Conservation (phyloP, 2,113 vertebrate genomes). For the Rhadina sibilatrix region DNA sequence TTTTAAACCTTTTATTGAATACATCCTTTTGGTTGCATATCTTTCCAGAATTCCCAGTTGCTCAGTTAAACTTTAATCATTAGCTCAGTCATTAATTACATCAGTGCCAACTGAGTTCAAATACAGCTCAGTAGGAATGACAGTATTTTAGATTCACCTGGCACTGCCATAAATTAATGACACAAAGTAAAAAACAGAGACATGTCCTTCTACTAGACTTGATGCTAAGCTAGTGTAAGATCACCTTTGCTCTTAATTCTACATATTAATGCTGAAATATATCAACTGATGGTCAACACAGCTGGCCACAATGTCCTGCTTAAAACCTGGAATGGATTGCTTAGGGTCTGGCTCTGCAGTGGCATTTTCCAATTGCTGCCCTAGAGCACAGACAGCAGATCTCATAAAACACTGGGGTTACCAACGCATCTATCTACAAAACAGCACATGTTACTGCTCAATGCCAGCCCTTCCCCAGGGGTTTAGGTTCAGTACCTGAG, state of each 20-base stretch:
- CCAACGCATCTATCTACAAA: background rate
- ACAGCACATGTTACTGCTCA: rapidly evolving
- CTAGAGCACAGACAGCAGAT: background rate
- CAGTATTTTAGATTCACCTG: background rate
- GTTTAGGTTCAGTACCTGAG: conserved; percentile 28
- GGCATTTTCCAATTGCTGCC: background rate
- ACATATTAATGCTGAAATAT: background rate
- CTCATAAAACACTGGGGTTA: background rate
- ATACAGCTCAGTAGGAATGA: background rate
- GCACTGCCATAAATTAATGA: background rate
- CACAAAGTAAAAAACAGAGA: background rate
- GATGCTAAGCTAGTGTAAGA: background rate
- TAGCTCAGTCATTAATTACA: background rate
- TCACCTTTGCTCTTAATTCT: background rate
- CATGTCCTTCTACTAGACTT: background rate
- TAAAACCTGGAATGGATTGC: background rate
- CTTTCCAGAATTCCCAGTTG: background rate
- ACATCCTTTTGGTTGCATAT: background rate
- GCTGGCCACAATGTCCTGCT: background rate
- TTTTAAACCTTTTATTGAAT: background rate
- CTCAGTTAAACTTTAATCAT: background rate
- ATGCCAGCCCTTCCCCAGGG: background rate
- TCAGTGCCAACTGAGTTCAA: background rate
- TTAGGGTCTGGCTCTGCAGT: background rate
- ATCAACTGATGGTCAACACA: background rate